Conservation (phyloP, 2,888 invertebrate species). For the Phoronis australis region DNA sequence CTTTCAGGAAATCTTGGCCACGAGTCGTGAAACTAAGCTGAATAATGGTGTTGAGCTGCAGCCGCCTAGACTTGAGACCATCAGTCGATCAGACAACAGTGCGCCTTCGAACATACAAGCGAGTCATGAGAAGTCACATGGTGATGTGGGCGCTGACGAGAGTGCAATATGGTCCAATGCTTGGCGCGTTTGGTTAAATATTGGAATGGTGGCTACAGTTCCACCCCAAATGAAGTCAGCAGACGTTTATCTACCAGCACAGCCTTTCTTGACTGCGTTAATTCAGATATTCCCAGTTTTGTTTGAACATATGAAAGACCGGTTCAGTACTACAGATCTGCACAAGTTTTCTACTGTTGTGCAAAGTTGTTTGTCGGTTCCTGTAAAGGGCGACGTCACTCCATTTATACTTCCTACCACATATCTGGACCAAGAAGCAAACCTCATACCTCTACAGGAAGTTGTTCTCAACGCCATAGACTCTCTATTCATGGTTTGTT, state of each 20-base stretch:
- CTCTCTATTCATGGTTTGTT: constrained; percentile 78
- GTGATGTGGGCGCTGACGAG: constrained; percentile 30
- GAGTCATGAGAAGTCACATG: constrained; percentile 6
- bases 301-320: constrained; percentile 78
- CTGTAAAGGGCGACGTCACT: constrained; percentile 74
- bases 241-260: constrained; percentile 75
- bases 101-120: not conserved
- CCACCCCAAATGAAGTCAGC: constrained; percentile 53
- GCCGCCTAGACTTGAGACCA: constrained; percentile 31
- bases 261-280: constrained; percentile 87
- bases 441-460: constrained; percentile 75
- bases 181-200: constrained; percentile 68
- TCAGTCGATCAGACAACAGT: constrained; percentile 26
- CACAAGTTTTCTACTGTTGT: constrained; percentile 72
- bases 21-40: constrained; percentile 24
- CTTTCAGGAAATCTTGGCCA: constrained; percentile 83
- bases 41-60: constrained; percentile 9
- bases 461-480: constrained; percentile 81
- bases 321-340: constrained; percentile 64
- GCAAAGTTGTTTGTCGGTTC: constrained; percentile 72
- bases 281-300: constrained; percentile 94
- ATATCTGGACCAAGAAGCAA: constrained; percentile 68
- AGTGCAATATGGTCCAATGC: constrained; percentile 49
- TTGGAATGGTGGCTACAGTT: constrained; percentile 72
- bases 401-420: constrained; percentile 74